Conservation (phyloP, 2,797 vertebrate species). For the Melopsittacus undulatus region DNA sequence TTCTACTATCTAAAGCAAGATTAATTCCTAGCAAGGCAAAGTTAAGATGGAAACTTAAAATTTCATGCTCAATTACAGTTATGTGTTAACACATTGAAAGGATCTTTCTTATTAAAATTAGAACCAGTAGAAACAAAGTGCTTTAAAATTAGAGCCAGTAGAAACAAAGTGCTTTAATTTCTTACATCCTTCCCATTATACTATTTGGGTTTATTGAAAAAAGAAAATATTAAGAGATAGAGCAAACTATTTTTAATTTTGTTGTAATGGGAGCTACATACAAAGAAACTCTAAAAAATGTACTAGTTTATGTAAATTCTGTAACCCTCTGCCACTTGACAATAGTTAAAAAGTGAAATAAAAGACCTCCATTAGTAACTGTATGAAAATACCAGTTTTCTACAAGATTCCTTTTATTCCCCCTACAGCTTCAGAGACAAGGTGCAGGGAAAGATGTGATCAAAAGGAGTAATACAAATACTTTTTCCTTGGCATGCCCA, state of each 20-base stretch:
- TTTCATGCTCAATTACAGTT: conserved; percentile 10
- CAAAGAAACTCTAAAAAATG: background rate
- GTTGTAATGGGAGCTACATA: background rate
- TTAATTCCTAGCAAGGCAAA: conserved; percentile 20
- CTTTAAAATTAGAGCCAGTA: background rate
- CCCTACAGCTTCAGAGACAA: background rate
- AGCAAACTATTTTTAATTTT: background rate
- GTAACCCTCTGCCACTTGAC: background rate
- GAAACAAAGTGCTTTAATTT: conserved; percentile 9
- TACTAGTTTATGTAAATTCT: background rate
- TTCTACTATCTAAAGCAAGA: conserved; percentile 7
- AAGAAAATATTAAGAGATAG: background rate
- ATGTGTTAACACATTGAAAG: background rate
- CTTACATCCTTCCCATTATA: background rate
- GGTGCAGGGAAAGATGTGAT: background rate
- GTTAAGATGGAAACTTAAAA: background rate
- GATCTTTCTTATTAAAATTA: background rate
- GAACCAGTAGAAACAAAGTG: background rate
- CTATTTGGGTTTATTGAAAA: background rate
- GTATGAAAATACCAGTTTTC: background rate
- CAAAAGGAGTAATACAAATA: background rate
- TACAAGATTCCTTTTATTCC: background rate
- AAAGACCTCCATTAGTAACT: background rate
- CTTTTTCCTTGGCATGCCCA: background rate
- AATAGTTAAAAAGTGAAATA: background rate